Evolutionary conservation across 1,140 invertebrate species (phyloP).

Genomic region (Aleiodes sp.): DNA sequence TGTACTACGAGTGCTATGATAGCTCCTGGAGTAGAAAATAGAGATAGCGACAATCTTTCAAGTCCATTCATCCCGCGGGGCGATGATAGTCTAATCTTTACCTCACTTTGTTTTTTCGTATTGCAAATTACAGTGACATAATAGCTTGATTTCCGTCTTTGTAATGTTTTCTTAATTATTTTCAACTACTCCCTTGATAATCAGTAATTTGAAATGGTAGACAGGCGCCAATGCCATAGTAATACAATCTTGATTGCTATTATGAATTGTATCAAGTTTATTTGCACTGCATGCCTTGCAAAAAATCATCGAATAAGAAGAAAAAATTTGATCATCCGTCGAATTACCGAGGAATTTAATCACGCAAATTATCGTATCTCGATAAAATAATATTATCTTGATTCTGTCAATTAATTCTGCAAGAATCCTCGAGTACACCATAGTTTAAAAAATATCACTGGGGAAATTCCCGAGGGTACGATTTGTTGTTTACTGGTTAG

Average conservation of each 20-base stretch:
- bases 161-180: no score
- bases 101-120: constrained; percentile 6
- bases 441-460: no score
- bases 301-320: no score
- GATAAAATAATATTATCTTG: no score
- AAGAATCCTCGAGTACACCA: no score
- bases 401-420: no score
- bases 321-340: no score
- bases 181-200: no score
- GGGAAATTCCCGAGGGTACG: neutral
- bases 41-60: constrained; percentile 32
- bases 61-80: constrained; percentile 35
- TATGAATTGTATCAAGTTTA: neutral
- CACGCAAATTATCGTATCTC: no score
- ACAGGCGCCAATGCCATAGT: neutral
- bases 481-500: constrained; percentile 1
- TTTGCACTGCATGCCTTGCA: neutral
- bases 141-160: neutral
- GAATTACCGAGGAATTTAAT: no score
- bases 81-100: constrained; percentile 33
- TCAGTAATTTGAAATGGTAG: neutral
- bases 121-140: neutral
- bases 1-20: constrained; percentile 29
- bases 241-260: neutral
- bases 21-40: constrained; percentile 31